phyloP scores from a whole-genome alignment of 1,140 invertebrate species.

The Eubasilissa regina region DNA sequence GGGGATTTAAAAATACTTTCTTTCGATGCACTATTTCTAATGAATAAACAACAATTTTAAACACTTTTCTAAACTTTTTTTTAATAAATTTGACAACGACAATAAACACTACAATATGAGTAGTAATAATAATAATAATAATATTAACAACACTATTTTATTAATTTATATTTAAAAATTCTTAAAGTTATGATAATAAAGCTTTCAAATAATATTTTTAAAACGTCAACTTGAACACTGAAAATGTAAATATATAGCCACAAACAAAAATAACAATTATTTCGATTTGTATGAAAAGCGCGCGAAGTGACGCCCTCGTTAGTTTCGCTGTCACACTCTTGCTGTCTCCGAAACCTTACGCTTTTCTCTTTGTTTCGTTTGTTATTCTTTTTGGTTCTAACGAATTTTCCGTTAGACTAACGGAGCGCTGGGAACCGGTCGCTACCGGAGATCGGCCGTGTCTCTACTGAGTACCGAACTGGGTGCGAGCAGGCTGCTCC shows the following conservation, averaged over 20 bases:
- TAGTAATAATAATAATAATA: no score
- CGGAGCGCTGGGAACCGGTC: slow-evolving; percentile 13
- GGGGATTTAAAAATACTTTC: no score
- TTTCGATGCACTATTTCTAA: no score
- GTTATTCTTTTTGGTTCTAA: slow-evolving; percentile 12
- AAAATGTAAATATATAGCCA: slow-evolving; percentile 19
- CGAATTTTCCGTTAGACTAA: slow-evolving; percentile 19
- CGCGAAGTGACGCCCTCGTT: background rate
- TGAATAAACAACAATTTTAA: no score
- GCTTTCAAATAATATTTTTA: background rate
- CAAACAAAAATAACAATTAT: slow-evolving; percentile 4
- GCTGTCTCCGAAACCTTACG: no score
- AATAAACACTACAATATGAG: background rate
- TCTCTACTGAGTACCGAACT: slow-evolving; percentile 1
- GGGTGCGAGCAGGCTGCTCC: background rate
- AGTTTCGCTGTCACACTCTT: background rate
- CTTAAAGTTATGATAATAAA: no score
- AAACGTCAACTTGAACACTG: slow-evolving; percentile 18
- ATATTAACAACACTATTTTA: no score
- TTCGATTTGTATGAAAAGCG: slow-evolving; percentile 2
- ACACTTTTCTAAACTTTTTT: no score
- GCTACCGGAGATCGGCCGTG: slow-evolving; percentile 16
- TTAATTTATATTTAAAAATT: no score
- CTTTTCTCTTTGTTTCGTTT: background rate
- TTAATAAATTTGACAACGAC: slow-evolving; percentile 2